phyloP scores from a whole-genome alignment of 2,113 vertebrate genomes.

The Channa argus region DNA sequence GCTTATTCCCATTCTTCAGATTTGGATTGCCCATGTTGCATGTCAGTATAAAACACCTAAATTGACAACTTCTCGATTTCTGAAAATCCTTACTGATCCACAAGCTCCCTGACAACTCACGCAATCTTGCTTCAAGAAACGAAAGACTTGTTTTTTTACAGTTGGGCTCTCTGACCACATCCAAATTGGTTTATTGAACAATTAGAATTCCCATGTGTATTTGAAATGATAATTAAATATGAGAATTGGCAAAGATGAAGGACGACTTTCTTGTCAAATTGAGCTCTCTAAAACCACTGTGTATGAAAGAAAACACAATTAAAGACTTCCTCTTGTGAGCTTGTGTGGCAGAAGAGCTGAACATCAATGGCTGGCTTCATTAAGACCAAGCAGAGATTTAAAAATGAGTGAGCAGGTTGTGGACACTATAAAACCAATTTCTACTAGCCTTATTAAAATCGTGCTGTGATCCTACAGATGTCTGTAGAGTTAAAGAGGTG shows the following conservation, averaged over 20 bases:
- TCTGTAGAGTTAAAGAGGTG: not conserved
- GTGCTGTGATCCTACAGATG: constrained; percentile 39
- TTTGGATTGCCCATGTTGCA: too few species aligned
- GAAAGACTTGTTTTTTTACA: not conserved
- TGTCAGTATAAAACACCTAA: too few species aligned
- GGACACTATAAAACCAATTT: not conserved
- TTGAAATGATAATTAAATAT: constrained; percentile 1
- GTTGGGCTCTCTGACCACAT: not conserved
- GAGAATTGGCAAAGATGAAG: not conserved
- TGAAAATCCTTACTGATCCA: too few species aligned
- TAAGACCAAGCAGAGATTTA: constrained; percentile 9
- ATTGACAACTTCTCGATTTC: too few species aligned
- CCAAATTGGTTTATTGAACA: not conserved
- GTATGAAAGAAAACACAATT: constrained; percentile 11
- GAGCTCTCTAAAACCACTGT: not conserved
- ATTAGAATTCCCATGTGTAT: constrained; percentile 2
- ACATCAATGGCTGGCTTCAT: constrained; percentile 25
- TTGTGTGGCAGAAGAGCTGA: not conserved
- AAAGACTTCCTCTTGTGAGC: not conserved
- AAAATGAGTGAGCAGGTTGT: constrained; percentile 21
- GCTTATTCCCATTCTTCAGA: too few species aligned
- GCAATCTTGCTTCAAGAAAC: too few species aligned
- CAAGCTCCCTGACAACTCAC: not conserved
- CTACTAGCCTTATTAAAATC: constrained; percentile 30
- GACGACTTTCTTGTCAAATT: not conserved